Conservation (phyloP, 2,797 vertebrate genomes). For the Chiloscyllium punctatum region DNA sequence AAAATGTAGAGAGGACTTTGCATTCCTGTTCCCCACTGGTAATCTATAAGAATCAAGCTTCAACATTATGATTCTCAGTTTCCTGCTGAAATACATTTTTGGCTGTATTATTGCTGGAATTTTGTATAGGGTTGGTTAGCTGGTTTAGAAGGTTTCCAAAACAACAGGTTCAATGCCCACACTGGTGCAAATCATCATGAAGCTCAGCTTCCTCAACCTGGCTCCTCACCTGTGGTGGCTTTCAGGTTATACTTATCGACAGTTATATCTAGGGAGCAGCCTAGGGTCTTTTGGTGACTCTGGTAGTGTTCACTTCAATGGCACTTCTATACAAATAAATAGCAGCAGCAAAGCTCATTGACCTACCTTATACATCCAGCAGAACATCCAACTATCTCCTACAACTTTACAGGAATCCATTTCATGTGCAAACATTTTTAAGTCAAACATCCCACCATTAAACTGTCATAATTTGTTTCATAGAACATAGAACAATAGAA, state of each 20-base stretch:
- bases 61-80: neutral
- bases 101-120: neutral
- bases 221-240: too few species aligned
- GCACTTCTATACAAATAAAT: neutral
- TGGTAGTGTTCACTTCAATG: neutral
- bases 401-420: neutral
- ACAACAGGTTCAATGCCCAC: too few species aligned
- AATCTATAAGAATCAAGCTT: neutral
- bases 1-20: neutral
- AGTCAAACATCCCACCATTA: neutral
- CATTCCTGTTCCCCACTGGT: neutral
- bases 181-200: too few species aligned
- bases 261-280: too few species aligned
- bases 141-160: too few species aligned
- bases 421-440: neutral
- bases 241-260: too few species aligned
- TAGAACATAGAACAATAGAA: too few species aligned
- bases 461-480: neutral
- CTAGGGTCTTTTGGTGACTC: too few species aligned
- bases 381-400: neutral
- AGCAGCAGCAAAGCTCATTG: neutral
- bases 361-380: neutral
- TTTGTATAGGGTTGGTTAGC: neutral
- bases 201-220: too few species aligned
- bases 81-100: neutral